phyloP scores from a whole-genome alignment of 1,140 invertebrate species.

The Tetramorium alpestre region DNA sequence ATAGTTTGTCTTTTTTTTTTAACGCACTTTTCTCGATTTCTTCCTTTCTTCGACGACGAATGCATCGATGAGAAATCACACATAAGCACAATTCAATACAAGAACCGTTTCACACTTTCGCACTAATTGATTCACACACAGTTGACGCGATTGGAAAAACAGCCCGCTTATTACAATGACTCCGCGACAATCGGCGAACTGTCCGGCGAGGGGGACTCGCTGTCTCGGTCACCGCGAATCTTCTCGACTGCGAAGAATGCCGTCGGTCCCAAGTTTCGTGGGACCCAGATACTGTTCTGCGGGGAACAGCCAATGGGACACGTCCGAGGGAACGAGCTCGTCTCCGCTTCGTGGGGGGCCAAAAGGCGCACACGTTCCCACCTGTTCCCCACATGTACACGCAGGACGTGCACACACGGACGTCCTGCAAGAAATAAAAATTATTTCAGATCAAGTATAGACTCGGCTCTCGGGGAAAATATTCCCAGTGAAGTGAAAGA shows the following conservation, averaged over 20 bases:
- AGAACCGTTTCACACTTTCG: background rate
- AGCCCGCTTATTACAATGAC: background rate
- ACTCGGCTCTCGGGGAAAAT: background rate
- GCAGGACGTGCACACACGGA: slow-evolving; percentile 55
- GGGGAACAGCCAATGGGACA: slow-evolving; percentile 70
- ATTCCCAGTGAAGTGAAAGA: background rate
- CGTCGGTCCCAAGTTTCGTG: slow-evolving; percentile 64
- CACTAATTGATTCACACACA: slow-evolving; percentile 6
- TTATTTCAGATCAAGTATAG: background rate
- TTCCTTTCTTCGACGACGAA: background rate
- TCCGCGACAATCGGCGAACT: background rate
- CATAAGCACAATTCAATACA: background rate
- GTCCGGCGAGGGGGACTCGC: background rate
- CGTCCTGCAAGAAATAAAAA: slow-evolving; percentile 7
- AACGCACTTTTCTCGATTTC: background rate
- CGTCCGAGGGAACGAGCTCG: slow-evolving; percentile 71
- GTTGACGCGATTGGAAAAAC: background rate
- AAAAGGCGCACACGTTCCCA: slow-evolving; percentile 32
- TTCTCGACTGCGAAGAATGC: slow-evolving; percentile 33
- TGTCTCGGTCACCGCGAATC: slow-evolving; percentile 50
- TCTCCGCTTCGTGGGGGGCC: slow-evolving; percentile 66
- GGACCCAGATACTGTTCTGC: slow-evolving; percentile 55
- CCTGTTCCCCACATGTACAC: slow-evolving; percentile 5
- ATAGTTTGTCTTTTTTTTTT: background rate
- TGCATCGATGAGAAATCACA: background rate